phyloP scores from a whole-genome alignment of 2,888 invertebrate genomes.

The Automeris io region DNA sequence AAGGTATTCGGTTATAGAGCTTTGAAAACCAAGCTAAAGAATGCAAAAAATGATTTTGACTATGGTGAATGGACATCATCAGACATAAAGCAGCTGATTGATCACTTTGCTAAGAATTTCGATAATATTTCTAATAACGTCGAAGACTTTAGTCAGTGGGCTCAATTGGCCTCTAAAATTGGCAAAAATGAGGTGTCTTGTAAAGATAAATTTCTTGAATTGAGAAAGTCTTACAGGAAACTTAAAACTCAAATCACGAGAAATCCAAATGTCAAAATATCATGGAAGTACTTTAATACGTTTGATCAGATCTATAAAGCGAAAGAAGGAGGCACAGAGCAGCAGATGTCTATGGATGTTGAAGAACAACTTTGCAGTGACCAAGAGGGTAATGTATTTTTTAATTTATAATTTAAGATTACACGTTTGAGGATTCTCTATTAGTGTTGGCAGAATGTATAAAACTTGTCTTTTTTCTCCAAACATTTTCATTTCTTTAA shows the following conservation, averaged over 20 bases:
- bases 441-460: too few relatives aligned
- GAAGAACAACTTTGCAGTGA: slow-evolving; percentile 14
- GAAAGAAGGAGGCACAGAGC: slow-evolving; percentile 16
- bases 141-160: slow-evolving; percentile 39
- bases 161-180: slow-evolving; percentile 30
- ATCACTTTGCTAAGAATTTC: slow-evolving; percentile 43
- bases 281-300: slow-evolving; percentile 59
- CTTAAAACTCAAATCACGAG: slow-evolving; percentile 52
- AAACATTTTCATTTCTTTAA: too few relatives aligned
- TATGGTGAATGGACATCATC: slow-evolving; percentile 53
- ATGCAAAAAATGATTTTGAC: slow-evolving; percentile 37
- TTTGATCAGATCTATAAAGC: slow-evolving; percentile 47
- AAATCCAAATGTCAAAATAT: slow-evolving; percentile 52
- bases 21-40: slow-evolving; percentile 51
- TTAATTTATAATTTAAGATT: neutral
- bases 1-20: slow-evolving; percentile 64
- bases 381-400: slow-evolving; percentile 24
- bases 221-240: slow-evolving; percentile 58
- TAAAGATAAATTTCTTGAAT: slow-evolving; percentile 53
- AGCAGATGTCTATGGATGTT: slow-evolving; percentile 20
- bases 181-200: slow-evolving; percentile 38
- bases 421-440: too few relatives aligned
- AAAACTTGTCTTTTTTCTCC: too few relatives aligned
- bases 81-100: slow-evolving; percentile 52
- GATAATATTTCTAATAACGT: slow-evolving; percentile 31